A percentile compares a stretch with the other conserved stretches of the same genome.
Evolutionary conservation across 2,888 invertebrate species (phyloP).

Genomic region (Nymphalis c-album): DNA sequence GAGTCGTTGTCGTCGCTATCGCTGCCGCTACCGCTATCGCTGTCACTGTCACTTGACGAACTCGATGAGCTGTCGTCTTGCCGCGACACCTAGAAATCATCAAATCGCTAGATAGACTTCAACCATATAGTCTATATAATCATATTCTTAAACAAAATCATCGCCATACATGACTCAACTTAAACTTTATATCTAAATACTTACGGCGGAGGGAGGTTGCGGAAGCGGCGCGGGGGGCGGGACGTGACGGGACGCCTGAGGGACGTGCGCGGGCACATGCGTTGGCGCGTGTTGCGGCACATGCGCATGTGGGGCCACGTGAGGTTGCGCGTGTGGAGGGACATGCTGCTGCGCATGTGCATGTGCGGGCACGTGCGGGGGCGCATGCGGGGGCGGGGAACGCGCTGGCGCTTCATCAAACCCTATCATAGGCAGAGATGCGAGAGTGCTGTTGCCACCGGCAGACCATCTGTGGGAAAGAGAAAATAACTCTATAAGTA

Average conservation of each 20-base stretch:
- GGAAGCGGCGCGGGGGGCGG: slow-evolving; percentile 26
- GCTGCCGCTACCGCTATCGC: slow-evolving; percentile 70
- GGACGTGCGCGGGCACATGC: slow-evolving; percentile 30
- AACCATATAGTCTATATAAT: too few relatives aligned
- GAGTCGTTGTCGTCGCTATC: slow-evolving; percentile 67
- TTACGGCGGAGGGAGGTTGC: slow-evolving; percentile 27
- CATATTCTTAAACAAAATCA: too few relatives aligned
- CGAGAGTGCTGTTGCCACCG: slow-evolving; percentile 85
- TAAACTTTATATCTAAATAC: not conserved
- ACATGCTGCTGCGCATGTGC: slow-evolving; percentile 32
- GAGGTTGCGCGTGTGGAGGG: slow-evolving; percentile 28
- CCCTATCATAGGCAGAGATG: slow-evolving; percentile 89
- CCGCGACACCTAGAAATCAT: slow-evolving; percentile 41
- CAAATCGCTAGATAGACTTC: too few relatives aligned
- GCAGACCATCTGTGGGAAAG: slow-evolving; percentile 80
- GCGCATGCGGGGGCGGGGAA: slow-evolving; percentile 40
- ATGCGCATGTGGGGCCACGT: slow-evolving; percentile 27
- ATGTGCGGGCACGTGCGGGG: slow-evolving; percentile 28
- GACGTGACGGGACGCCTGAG: slow-evolving; percentile 26
- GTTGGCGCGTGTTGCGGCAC: slow-evolving; percentile 10
- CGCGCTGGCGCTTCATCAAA: slow-evolving; percentile 72
- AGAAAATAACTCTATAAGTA: not conserved
- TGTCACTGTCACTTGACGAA: slow-evolving; percentile 74
- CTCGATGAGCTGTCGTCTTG: slow-evolving; percentile 74
- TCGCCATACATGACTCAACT: not conserved